phyloP scores from a whole-genome alignment of 2,888 invertebrate genomes.

The Pantelozetes paolii region DNA sequence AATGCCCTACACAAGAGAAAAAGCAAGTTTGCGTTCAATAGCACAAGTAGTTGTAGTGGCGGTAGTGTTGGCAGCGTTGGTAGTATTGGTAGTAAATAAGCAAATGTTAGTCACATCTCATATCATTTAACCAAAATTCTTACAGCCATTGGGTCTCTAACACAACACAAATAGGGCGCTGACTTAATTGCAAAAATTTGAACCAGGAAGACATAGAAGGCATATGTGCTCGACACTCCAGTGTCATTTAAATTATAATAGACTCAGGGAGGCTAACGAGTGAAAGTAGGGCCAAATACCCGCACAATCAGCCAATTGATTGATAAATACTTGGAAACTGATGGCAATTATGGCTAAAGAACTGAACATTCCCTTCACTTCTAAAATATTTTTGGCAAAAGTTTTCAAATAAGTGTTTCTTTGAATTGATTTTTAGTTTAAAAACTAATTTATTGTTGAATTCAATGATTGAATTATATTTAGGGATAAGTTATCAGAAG shows the following conservation, averaged over 20 bases:
- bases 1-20: not conserved
- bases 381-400: not conserved
- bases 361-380: not conserved
- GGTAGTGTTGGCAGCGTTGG: not conserved
- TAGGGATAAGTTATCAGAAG: no score
- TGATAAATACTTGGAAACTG: no score
- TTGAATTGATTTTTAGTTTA: no score
- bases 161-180: constrained; percentile 13
- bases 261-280: not conserved
- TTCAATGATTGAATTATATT: no score
- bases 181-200: constrained; percentile 14
- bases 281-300: not conserved
- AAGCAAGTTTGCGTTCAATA: constrained; percentile 22
- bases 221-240: not conserved
- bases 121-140: constrained; percentile 1
- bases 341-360: not conserved
- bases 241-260: not conserved
- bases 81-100: not conserved
- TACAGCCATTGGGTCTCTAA: constrained; percentile 11
- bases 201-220: constrained; percentile 20
- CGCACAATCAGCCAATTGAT: not conserved
- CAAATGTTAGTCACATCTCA: not conserved
- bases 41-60: not conserved
- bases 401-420: no score
- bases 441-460: no score